Evolutionary conservation across 64 coral and sea anemone genomes (phyloP), one percentile per base, ranked within the genome.

Genomic region (Acropora yongei): DNA sequence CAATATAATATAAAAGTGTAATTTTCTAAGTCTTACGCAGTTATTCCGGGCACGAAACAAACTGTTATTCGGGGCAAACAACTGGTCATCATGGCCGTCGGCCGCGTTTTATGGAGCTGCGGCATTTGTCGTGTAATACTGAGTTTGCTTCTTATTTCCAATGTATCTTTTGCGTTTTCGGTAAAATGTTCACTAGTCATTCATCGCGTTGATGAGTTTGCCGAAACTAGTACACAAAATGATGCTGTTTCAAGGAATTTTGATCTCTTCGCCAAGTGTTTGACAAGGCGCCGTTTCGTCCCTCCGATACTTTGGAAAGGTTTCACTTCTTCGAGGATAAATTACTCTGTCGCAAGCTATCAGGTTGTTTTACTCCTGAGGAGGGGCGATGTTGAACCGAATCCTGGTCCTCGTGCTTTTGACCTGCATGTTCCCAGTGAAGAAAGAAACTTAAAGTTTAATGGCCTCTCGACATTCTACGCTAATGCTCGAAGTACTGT

Each of bases 261-360:
- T 77, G 75, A 77, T 77, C 30, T 77, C 75, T 43, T 77, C 16
- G 75, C 41, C 75, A 42, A 40, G 75, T 77, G 75, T 77, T 77
- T 77, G 75, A 77, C 40, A 77, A 77, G 75, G 46, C 51, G 51
- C 51, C 51, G 51, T 3, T 55, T 44, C 43, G 46, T 77, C 75
- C 46, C 75, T 47, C 75, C 41, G 75, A 44, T 77, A 77, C 16
- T 44, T 77, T 43, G 43, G 43, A 48, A 77, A 77, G 75, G 75
- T 8, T 77, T 77, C 75, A 77, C 75, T 42, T 77, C 75, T 77
- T 77, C 75, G 75, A 77, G 75, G 43, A 77, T 76, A 40, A 76
- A 76, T 12, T 78, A 78, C 9, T 73, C 71, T 42, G 17, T 73
- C 17, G 71, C 71, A 73, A 73, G 40, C 71, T 73, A 0, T 73